phyloP scores from a whole-genome alignment of 2,113 vertebrate species.

The Eubucco bourcierii region DNA sequence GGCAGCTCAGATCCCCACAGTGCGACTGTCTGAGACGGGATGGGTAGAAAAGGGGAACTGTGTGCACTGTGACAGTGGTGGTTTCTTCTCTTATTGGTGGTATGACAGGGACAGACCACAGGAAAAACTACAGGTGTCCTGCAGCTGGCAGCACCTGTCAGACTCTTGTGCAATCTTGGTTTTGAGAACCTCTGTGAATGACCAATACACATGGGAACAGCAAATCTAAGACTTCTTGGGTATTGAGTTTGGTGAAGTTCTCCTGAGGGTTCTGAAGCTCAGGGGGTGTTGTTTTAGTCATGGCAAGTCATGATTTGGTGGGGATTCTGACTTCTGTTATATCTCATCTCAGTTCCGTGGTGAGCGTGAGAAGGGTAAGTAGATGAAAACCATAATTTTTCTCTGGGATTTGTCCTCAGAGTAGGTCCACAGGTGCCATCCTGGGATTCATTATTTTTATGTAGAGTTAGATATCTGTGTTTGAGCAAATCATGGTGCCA shows the following conservation, averaged over 20 bases:
- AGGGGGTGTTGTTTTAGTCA: neutral
- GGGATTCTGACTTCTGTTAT: neutral
- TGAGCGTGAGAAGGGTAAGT: fast-evolving
- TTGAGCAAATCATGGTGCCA: neutral
- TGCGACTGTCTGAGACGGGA: fast-evolving
- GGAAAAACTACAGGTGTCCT: neutral
- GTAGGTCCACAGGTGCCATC: too few species aligned
- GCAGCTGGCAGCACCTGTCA: neutral
- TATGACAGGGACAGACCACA: neutral
- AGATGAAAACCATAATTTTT: neutral
- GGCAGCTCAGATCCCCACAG: neutral
- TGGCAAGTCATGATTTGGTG: neutral
- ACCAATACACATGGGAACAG: fast-evolving
- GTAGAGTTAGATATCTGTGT: fast-evolving
- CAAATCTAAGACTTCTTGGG: neutral
- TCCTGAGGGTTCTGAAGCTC: neutral
- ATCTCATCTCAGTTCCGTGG: neutral
- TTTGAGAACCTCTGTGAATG: neutral
- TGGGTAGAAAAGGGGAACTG: fast-evolving
- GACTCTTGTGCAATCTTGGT: fast-evolving
- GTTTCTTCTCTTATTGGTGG: neutral
- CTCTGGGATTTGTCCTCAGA: neutral
- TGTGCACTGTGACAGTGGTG: neutral
- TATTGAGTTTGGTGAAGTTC: neutral
- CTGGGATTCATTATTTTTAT: neutral